Base-by-base conservation (phyloP, 2,797 vertebrate genomes). In the Catamblyrhynchus diadema region DNA sequence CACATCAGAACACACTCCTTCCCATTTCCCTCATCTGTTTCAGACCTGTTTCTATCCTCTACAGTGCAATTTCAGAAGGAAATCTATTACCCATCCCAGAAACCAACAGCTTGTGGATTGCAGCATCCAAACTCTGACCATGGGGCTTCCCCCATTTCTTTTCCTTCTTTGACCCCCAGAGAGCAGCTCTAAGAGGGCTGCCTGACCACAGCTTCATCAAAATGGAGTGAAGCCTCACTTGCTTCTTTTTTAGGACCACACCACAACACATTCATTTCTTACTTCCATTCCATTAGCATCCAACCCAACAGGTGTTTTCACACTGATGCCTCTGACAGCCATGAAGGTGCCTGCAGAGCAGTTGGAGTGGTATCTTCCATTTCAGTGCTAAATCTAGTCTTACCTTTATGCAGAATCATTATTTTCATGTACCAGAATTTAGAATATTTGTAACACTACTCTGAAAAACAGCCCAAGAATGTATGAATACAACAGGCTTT, bases 311-410 rank as follows among this genome's bases (percentile, higher is more conserved):
- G 19, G 53, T 35, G 54, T 17, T 54, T 67, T 35, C 42, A 57
- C 9, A 60, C 18, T 20, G 11, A 11, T 6, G 8, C 14, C 75
- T 64, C 12, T 9, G 16, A 59, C 30, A 81, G 47, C 25, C 66
- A 59, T 2, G 21, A 75, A 53, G 16, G n/a, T 25, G 27, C 59
- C 19, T 44, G 35, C 32, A 24, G 6, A 81, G 37, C 5, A n/a
- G 24, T 3, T 39, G 69, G 1, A 1, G 0, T 18, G 23, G 2
- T 5, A 20, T 19, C 24, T 72, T 39, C 32, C 22, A 42, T 35
- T 75, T 53, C 6, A 64, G 24, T 14, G 42, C 28, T 42, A 77
- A 77, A 77, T 21, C 6, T 14, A 33, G 8, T 25, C 37, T 51
- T 28, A 24, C 7, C 10, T 23, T 67, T 21, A n/a, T 4, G 8